Evolutionary conservation across 1,140 invertebrate genomes (phyloP).

Genomic region (Mycetomoellerius zeteki): DNA sequence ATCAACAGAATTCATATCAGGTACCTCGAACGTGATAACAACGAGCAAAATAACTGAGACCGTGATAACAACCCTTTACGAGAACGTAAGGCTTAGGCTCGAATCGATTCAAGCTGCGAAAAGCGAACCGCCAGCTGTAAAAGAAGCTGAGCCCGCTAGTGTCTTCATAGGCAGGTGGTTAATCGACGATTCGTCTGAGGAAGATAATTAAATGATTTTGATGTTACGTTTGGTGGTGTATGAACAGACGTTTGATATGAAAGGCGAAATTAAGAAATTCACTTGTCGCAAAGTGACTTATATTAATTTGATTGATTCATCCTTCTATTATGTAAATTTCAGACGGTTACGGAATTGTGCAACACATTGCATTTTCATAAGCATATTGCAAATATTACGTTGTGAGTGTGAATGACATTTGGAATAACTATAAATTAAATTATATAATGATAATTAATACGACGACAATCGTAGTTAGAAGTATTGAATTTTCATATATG

Average conservation of each 20-base stretch:
- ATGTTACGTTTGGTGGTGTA: not conserved
- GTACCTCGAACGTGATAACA: constrained; percentile 53
- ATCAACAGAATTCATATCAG: constrained; percentile 55
- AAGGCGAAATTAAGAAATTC: not conserved
- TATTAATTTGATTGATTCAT: not conserved
- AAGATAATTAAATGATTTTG: constrained; percentile 12
- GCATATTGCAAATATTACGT: not conserved
- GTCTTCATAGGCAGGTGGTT: constrained; percentile 67
- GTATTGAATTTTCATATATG: not conserved
- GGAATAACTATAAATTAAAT: constrained; percentile 23
- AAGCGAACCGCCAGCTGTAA: constrained; percentile 37
- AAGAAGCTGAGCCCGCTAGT: constrained; percentile 56
- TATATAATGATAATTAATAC: not conserved
- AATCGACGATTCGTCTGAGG: constrained; percentile 25
- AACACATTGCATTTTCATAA: not conserved
- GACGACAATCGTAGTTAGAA: not conserved
- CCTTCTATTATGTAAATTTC: not conserved
- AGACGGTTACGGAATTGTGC: not conserved
- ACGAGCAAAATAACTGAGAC: constrained; percentile 45
- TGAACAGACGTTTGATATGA: constrained; percentile 9
- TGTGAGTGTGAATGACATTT: not conserved
- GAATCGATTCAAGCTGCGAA: constrained; percentile 49
- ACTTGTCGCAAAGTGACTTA: constrained; percentile 32
- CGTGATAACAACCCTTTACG: constrained; percentile 55
- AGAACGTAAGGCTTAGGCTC: constrained; percentile 62